Base-by-base conservation (phyloP, 2,113 vertebrate species). In the Ctenomys sociabilis region DNA sequence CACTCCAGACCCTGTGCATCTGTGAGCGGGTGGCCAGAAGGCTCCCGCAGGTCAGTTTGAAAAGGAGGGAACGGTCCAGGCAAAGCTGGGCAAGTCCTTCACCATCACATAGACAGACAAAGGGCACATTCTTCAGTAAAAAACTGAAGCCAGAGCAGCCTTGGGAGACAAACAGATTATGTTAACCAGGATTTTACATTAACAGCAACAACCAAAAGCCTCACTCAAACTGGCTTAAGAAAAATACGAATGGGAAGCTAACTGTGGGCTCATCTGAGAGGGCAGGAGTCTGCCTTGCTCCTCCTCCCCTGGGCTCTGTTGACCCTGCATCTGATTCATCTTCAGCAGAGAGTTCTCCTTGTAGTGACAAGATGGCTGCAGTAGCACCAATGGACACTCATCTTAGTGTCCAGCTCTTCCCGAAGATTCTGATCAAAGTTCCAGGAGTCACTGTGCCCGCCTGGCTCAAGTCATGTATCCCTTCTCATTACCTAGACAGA, bases 1-100 rank as follows among this genome's bases (percentile, higher is more conserved):
- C 72, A 7, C 61, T 75, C 61, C 5, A 4, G 21, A 61, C 24
- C 81, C n/a, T 28, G 64, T 26, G 40, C 83, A 37, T 37, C 7
- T 43, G 40, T 22, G 52, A 93, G 52, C 32, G 45, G 35, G 26
- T 22, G 26, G 21, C 84, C 59, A 24, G 90, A 35, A n/a, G 12
- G 19, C 12, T 5, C n/a, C 2, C 61, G 14, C 7, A 54, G 84
- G 54, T 8, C 0, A 0, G 10, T 17, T 0, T 1, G 59, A 80
- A 59, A 49, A 35, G 22, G 26, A 8, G 28, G 8, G 52, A 10
- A 24, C 40, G 14, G 40, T 35, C 32, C 40, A 21, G 24, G 64
- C 45, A 57, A n/a, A 88, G 45, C 32, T 1, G 21, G 37, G 30
- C 64, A 49, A 85, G 10, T 24, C 16, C 66, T 26, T 52, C 77